Conservation (phyloP, 2,888 invertebrate genomes). For the Graphium colonna region DNA sequence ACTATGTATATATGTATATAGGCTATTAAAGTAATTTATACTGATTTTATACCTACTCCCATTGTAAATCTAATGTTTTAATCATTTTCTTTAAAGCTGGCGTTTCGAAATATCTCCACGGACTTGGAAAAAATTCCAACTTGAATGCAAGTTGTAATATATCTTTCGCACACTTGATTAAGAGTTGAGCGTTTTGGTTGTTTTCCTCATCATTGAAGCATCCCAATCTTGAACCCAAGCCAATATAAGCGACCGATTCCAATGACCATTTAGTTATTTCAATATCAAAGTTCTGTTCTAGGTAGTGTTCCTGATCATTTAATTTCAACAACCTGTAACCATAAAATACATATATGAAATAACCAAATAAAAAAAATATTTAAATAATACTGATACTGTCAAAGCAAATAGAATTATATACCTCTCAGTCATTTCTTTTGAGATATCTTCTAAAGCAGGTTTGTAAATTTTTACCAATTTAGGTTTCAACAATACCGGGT, state of each 20-base stretch:
- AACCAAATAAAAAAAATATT: no score
- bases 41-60: slow-evolving; percentile 55
- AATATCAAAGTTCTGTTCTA: slow-evolving; percentile 62
- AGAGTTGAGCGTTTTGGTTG: slow-evolving; percentile 49
- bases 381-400: background rate
- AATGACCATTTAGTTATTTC: slow-evolving; percentile 83
- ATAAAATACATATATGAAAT: no score
- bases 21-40: background rate
- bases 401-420: slow-evolving; percentile 26
- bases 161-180: slow-evolving; percentile 52
- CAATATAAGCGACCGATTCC: slow-evolving; percentile 73
- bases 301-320: slow-evolving; percentile 45
- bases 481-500: slow-evolving; percentile 83
- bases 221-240: slow-evolving; percentile 57
- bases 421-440: slow-evolving; percentile 59
- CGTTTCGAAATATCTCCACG: slow-evolving; percentile 53
- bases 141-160: slow-evolving; percentile 47
- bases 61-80: slow-evolving; percentile 54
- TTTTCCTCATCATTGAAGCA: slow-evolving; percentile 50
- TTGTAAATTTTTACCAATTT: slow-evolving; percentile 76
- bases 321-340: slow-evolving; percentile 49
- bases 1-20: background rate
- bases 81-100: slow-evolving; percentile 54
- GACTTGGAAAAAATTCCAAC: slow-evolving; percentile 51
- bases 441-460: slow-evolving; percentile 69